Percentiles rank a stretch among this genome's conserved stretches.
phyloP scores from a whole-genome alignment of 2,797 vertebrate species.

The Schizopygopsis pylzovi region DNA sequence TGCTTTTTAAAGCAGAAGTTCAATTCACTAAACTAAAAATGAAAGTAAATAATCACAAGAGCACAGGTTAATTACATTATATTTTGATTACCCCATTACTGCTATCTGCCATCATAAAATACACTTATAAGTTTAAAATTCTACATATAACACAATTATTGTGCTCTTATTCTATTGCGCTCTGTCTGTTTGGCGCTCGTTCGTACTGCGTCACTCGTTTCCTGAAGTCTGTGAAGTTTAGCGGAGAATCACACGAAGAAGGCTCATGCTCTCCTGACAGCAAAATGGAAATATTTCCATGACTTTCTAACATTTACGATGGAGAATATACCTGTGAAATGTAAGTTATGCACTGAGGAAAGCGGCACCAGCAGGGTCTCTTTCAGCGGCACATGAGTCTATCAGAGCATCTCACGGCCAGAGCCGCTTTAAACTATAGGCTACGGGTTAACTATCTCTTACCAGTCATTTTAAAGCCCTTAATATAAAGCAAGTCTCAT shows the following conservation, averaged over 20 bases:
- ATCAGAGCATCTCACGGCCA: background rate
- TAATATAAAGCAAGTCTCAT: background rate
- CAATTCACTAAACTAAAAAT: background rate
- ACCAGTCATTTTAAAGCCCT: background rate
- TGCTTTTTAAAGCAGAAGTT: background rate
- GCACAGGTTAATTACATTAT: too few species aligned
- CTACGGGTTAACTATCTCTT: background rate
- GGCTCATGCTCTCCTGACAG: background rate
- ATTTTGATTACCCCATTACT: background rate
- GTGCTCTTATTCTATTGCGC: background rate
- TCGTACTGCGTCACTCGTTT: rapidly evolving
- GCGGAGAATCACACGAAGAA: background rate
- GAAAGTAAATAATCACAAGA: too few species aligned
- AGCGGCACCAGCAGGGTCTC: background rate
- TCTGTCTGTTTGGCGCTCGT: background rate
- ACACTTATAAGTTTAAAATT: background rate
- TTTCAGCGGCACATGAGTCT: background rate
- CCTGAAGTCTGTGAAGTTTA: background rate
- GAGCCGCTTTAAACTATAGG: background rate
- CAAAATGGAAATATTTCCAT: background rate
- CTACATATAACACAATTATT: background rate
- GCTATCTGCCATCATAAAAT: background rate
- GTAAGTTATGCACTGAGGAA: background rate
- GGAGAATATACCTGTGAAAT: background rate
- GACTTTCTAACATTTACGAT: background rate